phyloP scores from a whole-genome alignment of 2,888 invertebrate genomes.

The Megalurothrips usitatus region DNA sequence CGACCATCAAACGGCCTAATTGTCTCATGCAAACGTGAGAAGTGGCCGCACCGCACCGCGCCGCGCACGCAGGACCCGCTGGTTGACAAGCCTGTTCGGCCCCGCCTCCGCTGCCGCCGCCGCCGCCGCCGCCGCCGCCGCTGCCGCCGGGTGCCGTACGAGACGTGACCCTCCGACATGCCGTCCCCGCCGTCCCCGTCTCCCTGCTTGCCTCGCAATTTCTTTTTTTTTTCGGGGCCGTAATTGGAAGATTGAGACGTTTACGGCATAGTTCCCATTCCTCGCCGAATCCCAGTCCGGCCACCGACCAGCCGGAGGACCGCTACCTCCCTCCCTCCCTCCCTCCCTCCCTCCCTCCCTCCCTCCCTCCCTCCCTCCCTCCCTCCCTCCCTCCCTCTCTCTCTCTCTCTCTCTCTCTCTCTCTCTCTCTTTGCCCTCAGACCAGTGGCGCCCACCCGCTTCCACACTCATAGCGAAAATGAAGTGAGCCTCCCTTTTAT shows the following conservation, averaged over 20 bases:
- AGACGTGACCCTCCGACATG: too few species aligned
- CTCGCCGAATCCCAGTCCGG: neutral
- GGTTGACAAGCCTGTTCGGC: too few species aligned
- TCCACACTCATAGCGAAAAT: neutral
- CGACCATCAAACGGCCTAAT: too few species aligned
- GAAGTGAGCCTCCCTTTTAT: neutral
- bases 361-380: neutral
- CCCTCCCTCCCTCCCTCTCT: neutral
- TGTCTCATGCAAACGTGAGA: too few species aligned
- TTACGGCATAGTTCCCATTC: slow-evolving; percentile 23
- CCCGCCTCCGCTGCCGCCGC: too few species aligned
- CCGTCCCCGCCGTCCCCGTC: too few species aligned
- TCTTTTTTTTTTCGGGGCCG: neutral
- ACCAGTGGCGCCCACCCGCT: neutral
- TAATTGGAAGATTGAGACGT: slow-evolving; percentile 22
- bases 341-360: neutral
- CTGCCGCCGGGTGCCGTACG: too few species aligned
- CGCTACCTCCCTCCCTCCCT: neutral
- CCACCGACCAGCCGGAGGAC: neutral
- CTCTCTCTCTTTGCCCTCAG: too few species aligned
- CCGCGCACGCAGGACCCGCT: too few species aligned
- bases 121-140: too few species aligned
- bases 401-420: neutral
- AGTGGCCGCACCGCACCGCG: too few species aligned
- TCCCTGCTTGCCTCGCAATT: too few species aligned